Evolutionary conservation across 2,797 vertebrate species (phyloP), one percentile per base, ranked within the genome.

Genomic region (Intellagama lesueurii): DNA sequence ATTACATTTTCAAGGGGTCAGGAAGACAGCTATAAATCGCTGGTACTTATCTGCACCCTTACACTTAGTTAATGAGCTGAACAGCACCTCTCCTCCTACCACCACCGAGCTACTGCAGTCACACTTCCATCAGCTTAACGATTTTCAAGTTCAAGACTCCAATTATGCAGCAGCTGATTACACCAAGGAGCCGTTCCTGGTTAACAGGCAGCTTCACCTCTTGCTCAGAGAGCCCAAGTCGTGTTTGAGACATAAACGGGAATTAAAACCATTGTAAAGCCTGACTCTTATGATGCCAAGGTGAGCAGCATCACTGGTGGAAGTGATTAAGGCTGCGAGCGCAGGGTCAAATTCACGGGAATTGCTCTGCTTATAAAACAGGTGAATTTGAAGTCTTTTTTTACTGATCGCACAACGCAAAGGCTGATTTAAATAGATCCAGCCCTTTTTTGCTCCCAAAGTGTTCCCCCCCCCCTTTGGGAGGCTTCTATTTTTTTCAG

Each of bases 131-230:
- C 5, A 1, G 14, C 30, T 7, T 17, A 3, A 52, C 68, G 7
- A 5, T 8, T 22, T 35, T 11, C 47, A 52, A 70, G 81, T 40
- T 77, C 44, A n/a, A 26, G n/a, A 69, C 81, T 64, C 73, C 82
- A 83, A 19, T 83, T 88, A 11, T 2, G 24, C n/a, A 30, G 22
- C 64, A 6, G 32, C 49, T 5, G 24, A 30, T 19, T 14, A 1
- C 0, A 0, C 87, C 69, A 79, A 66, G 28, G 52, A 69, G 19
- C 64, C 19, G 12, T 32, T 32, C 68, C 24, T 0, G 30, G 87
- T 66, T 68, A 87, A 90, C 89, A 81, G 75, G 60, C 24, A 66
- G 24, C 26, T 84, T 88, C 89, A 83, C 19, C 7, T 16, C n/a
- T 22, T 2, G 9, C 26, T 47, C 17, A 22, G 17, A 30, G 64